A percentile compares a stretch with the other conserved stretches of the same genome.
phyloP scores from a whole-genome alignment of 2,888 invertebrate genomes.

The Parelbella ahira region DNA sequence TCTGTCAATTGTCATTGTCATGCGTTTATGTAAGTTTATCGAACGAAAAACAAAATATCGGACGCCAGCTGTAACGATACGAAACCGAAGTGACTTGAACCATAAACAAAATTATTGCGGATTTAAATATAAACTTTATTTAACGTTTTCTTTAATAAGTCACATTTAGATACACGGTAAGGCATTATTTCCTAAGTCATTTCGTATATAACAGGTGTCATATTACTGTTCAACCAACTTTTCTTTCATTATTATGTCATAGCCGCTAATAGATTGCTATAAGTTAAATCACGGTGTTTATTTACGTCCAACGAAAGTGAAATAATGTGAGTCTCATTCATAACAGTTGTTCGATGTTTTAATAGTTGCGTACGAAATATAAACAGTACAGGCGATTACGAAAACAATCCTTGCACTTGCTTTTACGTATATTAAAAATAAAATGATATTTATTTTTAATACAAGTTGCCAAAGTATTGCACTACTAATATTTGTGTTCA shows the following conservation, averaged over 20 bases:
- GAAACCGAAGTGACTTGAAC: no score
- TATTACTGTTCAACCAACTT: slow-evolving; percentile 67
- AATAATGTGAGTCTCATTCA: slow-evolving; percentile 5
- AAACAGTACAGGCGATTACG: slow-evolving; percentile 14
- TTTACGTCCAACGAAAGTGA: slow-evolving; percentile 7
- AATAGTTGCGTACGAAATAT: background rate
- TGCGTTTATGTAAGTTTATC: slow-evolving; percentile 6
- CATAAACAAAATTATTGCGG: no score
- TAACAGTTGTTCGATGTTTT: slow-evolving; percentile 4
- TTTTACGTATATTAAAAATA: background rate
- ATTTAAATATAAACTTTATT: no score
- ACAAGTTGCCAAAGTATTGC: no score
- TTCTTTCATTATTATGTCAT: slow-evolving; percentile 73
- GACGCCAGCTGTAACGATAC: slow-evolving; percentile 22
- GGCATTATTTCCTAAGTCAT: no score
- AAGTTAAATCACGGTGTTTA: slow-evolving; percentile 27
- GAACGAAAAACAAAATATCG: slow-evolving; percentile 26
- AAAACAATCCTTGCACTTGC: slow-evolving; percentile 15
- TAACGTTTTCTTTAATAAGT: no score
- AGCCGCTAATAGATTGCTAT: slow-evolving; percentile 62
- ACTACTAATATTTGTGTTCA: no score
- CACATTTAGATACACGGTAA: no score
- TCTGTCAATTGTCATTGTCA: slow-evolving; percentile 22
- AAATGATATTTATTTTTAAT: no score
- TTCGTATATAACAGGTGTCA: no score